These are phyloP conservation scores for Muntiacus muntjak DNA, from an alignment of 2,113 vertebrate genomes.

Conservation along the genomic window DNA sequence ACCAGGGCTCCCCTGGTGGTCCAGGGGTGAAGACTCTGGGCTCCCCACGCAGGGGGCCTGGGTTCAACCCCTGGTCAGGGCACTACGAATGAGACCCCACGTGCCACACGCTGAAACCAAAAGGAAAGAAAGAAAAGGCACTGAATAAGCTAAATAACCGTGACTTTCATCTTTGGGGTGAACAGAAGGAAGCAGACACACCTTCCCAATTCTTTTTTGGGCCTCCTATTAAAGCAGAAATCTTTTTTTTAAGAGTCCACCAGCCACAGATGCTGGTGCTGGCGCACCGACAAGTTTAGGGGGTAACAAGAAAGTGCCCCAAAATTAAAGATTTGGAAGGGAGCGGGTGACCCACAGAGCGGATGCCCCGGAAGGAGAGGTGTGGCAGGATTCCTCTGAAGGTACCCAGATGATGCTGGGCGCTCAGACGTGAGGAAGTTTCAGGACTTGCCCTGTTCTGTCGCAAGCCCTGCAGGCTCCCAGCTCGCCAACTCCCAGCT, in stretches of 20 bases:
- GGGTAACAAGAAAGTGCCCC: not conserved
- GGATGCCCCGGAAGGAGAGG: fast-evolving
- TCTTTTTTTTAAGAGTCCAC: not conserved
- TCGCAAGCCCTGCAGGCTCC: not conserved
- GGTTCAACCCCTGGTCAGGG: not conserved
- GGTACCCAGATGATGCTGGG: not conserved
- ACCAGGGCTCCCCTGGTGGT: not conserved
- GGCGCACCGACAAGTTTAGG: not conserved
- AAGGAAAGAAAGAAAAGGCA: not conserved
- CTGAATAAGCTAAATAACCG: not conserved
- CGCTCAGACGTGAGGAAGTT: not conserved
- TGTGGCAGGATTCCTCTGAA: not conserved
- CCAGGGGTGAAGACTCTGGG: not conserved
- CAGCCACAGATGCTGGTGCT: not conserved
- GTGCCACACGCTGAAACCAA: not conserved
- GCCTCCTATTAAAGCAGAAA: not conserved
- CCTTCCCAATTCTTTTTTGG: not conserved
- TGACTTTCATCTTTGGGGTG: not conserved
- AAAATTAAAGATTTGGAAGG: not conserved
- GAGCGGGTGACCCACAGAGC: fast-evolving
- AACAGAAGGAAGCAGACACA: not conserved
- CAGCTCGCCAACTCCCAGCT: not conserved
- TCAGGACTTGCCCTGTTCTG: not conserved
- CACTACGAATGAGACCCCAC: not conserved
- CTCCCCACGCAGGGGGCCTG: not conserved